Evolutionary conservation across 2,888 invertebrate species (phyloP).

Genomic region (Toxonevra muliebris): DNA sequence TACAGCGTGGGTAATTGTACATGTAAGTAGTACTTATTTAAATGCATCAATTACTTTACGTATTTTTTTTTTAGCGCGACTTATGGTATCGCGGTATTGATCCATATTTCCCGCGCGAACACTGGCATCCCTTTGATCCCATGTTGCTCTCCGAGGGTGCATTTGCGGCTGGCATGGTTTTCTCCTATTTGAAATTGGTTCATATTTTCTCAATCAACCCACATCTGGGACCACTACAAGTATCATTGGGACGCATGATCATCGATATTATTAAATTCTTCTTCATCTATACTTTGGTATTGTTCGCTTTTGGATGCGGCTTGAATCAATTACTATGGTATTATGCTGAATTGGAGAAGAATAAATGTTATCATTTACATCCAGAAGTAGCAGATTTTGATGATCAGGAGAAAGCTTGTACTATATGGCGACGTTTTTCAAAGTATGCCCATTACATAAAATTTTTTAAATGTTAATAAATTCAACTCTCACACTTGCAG

Average conservation of each 20-base stretch:
- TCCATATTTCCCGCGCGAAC: slow-evolving; percentile 87
- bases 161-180: slow-evolving; percentile 97
- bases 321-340: slow-evolving; percentile 93
- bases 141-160: slow-evolving; percentile 91
- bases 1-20: slow-evolving; percentile 87
- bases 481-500: slow-evolving; percentile 75
- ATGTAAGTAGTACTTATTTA: slow-evolving; percentile 70
- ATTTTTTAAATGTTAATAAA: not conserved
- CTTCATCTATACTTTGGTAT: slow-evolving; percentile 90
- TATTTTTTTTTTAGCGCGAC: slow-evolving; percentile 69
- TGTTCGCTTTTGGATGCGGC: slow-evolving; percentile 97
- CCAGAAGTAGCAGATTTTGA: slow-evolving; percentile 83
- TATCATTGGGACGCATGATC: slow-evolving; percentile 93
- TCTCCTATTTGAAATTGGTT: slow-evolving; percentile 93
- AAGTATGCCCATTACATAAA: slow-evolving; percentile 69
- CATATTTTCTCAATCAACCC: slow-evolving; percentile 98
- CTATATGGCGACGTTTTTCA: slow-evolving; percentile 88
- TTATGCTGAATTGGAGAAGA: slow-evolving; percentile 88
- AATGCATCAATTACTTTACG: not conserved
- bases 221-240: slow-evolving; percentile 90
- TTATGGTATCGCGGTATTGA: slow-evolving; percentile 72
- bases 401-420: slow-evolving; percentile 82
- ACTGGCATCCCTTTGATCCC: slow-evolving; percentile 96
- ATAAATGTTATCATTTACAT: slow-evolving; percentile 82
- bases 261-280: slow-evolving; percentile 96